Evolutionary conservation across 2,888 invertebrate genomes (phyloP).

Genomic region (Leptinotarsa tumamoca): DNA sequence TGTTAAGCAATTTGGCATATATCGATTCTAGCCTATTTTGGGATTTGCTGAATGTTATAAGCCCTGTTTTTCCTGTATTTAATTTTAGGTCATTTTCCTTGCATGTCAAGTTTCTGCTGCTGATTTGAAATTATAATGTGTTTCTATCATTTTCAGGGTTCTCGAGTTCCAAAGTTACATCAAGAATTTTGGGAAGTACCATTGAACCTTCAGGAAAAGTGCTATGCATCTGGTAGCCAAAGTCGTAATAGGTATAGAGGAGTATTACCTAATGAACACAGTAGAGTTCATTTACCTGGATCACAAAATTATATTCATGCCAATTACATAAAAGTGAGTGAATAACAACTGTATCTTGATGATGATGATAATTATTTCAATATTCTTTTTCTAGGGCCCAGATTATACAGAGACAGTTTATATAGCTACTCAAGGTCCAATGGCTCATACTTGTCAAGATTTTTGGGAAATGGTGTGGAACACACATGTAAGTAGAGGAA

Average conservation of each 20-base stretch:
- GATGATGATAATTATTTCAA: constrained; percentile 3
- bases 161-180: constrained; percentile 76
- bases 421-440: constrained; percentile 93
- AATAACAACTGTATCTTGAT: background rate
- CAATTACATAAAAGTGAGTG: constrained; percentile 86
- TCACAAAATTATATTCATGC: constrained; percentile 91
- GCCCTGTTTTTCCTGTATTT: too few relatives aligned
- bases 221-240: constrained; percentile 89
- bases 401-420: constrained; percentile 88
- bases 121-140: constrained; percentile 3
- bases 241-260: constrained; percentile 91
- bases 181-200: constrained; percentile 97
- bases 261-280: constrained; percentile 90
- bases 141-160: constrained; percentile 64
- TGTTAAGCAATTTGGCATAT: too few relatives aligned
- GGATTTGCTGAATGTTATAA: too few relatives aligned
- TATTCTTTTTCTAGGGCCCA: constrained; percentile 76
- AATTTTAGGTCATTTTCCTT: too few relatives aligned
- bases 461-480: constrained; percentile 88
- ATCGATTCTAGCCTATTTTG: too few relatives aligned
- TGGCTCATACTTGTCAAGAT: constrained; percentile 88
- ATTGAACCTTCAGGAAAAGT: constrained; percentile 90
- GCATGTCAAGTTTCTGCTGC: too few relatives aligned
- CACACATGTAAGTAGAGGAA: constrained; percentile 57
- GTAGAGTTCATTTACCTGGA: constrained; percentile 79